Evolutionary conservation across 2,113 vertebrate species (phyloP).

Genomic region (Lathamus discolor): DNA sequence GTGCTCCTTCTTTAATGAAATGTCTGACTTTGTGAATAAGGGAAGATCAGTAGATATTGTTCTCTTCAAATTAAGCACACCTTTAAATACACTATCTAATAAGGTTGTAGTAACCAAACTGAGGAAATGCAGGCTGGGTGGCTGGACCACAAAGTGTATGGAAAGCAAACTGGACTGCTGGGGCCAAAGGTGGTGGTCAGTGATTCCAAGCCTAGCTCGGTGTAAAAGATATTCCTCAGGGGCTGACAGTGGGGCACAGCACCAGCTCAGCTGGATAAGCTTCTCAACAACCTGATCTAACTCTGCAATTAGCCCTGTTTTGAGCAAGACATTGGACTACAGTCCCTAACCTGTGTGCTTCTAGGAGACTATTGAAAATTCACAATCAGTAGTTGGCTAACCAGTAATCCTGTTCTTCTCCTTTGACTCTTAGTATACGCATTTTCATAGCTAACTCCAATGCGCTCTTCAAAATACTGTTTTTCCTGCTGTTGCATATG

Average conservation of each 20-base stretch:
- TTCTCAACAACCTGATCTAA: background rate
- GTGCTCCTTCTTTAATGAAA: background rate
- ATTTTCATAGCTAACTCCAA: background rate
- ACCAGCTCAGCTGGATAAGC: background rate
- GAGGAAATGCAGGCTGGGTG: background rate
- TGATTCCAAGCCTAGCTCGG: fast-evolving
- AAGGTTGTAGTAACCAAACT: background rate
- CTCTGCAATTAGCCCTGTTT: background rate
- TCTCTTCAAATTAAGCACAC: background rate
- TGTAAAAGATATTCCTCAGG: fast-evolving
- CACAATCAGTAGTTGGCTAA: background rate
- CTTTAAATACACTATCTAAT: background rate
- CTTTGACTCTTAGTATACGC: background rate
- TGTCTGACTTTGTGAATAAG: background rate
- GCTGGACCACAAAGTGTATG: no score
- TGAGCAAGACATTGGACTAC: background rate
- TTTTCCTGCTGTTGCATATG: background rate
- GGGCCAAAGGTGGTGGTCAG: background rate
- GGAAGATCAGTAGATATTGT: background rate
- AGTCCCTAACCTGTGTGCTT: background rate
- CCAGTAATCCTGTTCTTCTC: background rate
- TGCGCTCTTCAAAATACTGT: background rate
- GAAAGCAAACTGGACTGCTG: background rate
- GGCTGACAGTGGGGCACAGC: background rate
- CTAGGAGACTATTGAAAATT: background rate